Conservation (phyloP, 2,797 vertebrate genomes). For the Semaprochilodus insignis region DNA sequence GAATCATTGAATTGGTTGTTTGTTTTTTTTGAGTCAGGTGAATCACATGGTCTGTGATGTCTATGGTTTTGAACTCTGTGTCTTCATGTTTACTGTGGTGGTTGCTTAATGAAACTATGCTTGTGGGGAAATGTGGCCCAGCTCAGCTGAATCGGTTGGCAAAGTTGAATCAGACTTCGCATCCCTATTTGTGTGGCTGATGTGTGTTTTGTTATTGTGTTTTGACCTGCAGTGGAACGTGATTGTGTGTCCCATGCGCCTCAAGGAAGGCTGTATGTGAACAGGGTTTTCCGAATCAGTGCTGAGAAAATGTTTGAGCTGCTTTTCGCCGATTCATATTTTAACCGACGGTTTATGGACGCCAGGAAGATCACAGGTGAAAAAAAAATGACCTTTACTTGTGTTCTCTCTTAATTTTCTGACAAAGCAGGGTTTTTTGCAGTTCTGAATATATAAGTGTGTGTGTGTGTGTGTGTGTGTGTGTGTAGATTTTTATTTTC, state of each 20-base stretch:
- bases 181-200: background rate
- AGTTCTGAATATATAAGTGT: no score
- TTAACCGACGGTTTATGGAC: conserved; percentile 85
- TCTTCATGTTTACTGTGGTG: no score
- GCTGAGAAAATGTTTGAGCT: conserved; percentile 93
- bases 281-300: conserved; percentile 90
- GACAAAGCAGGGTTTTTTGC: no score
- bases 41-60: no score
- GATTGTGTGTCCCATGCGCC: conserved; percentile 73
- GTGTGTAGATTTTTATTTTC: no score
- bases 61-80: no score
- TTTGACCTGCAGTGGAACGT: conserved; percentile 75
- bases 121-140: no score
- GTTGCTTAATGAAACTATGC: no score
- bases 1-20: background rate
- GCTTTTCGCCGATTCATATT: conserved; percentile 92
- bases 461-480: no score
- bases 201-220: conserved; percentile 14
- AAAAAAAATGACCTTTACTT: background rate
- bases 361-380: conserved; percentile 90
- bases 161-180: background rate
- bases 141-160: background rate
- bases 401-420: background rate
- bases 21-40: background rate
- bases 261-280: conserved; percentile 88